phyloP scores from a whole-genome alignment of 2,888 invertebrate genomes.

The Rotaria sp. region DNA sequence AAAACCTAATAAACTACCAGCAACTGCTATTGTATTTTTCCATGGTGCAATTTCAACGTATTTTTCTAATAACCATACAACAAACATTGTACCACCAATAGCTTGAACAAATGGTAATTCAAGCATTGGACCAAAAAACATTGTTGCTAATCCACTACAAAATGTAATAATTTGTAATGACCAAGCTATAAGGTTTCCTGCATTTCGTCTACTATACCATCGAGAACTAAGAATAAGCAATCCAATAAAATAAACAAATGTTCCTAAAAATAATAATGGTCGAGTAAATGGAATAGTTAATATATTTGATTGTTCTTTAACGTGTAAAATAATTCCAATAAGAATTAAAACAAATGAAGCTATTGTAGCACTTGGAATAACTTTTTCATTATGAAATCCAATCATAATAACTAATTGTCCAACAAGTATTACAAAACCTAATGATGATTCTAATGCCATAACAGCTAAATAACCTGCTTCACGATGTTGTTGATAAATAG shows the following conservation, averaged over 20 bases:
- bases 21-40: not conserved
- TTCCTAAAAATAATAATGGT: not conserved
- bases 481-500: conserved; percentile 11
- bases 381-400: conserved; percentile 24
- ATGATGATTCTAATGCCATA: not conserved
- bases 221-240: not conserved
- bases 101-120: conserved; percentile 12
- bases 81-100: conserved; percentile 18
- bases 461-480: conserved; percentile 21
- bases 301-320: not conserved
- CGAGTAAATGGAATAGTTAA: not conserved
- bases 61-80: conserved; percentile 15
- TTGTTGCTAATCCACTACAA: not conserved
- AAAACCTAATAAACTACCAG: not conserved
- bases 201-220: not conserved
- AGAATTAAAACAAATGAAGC: not conserved
- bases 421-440: not conserved
- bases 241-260: conserved; percentile 28
- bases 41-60: conserved; percentile 11
- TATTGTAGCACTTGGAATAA: not conserved
- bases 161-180: not conserved
- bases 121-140: conserved; percentile 11
- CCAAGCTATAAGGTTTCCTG: not conserved
- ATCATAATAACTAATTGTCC: not conserved
- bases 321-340: conserved; percentile 1